A percentile compares a stretch with the other conserved stretches of the same genome.
Evolutionary conservation across 2,113 vertebrate genomes (phyloP).

Genomic region (Synchiropus splendidus): DNA sequence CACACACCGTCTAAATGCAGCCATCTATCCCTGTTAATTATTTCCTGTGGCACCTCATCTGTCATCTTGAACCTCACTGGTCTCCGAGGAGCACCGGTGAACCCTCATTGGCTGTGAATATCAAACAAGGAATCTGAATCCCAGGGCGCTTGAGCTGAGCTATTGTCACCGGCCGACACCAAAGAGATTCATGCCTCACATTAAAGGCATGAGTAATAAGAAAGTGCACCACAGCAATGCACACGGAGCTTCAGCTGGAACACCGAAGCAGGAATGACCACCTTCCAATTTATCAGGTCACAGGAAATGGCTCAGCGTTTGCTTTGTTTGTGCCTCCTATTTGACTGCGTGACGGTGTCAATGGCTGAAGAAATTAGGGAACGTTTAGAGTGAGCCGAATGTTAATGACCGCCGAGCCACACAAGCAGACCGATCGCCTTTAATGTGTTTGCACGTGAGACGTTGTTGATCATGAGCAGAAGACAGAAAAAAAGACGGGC

Average conservation of each 20-base stretch:
- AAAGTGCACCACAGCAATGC: neutral
- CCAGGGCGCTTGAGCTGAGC: constrained; percentile 14
- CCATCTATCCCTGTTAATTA: constrained; percentile 29
- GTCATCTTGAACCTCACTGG: constrained; percentile 22
- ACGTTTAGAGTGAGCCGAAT: constrained; percentile 13
- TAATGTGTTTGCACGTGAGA: too few species aligned
- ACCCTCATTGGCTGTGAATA: constrained; percentile 22
- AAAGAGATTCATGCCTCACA: constrained; percentile 12
- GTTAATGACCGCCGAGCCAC: constrained; percentile 20
- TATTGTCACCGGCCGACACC: constrained; percentile 6
- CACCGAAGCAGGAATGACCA: constrained; percentile 12
- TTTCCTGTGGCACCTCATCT: constrained; percentile 14
- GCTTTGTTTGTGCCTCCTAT: constrained; percentile 28
- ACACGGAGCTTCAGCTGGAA: constrained; percentile 6
- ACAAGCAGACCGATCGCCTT: neutral
- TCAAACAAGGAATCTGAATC: constrained; percentile 20
- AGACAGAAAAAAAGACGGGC: neutral
- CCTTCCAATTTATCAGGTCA: constrained; percentile 22
- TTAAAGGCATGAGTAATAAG: neutral
- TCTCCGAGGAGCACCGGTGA: constrained; percentile 13
- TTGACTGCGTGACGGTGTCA: constrained; percentile 27
- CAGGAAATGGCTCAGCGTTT: constrained; percentile 24
- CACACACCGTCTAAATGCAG: constrained; percentile 17
- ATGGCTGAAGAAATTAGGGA: constrained; percentile 30
- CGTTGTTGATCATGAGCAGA: too few species aligned